These are phyloP conservation scores for Crioceris asparagi DNA, from an alignment of 2,888 invertebrate species.

Conservation along the genomic window DNA sequence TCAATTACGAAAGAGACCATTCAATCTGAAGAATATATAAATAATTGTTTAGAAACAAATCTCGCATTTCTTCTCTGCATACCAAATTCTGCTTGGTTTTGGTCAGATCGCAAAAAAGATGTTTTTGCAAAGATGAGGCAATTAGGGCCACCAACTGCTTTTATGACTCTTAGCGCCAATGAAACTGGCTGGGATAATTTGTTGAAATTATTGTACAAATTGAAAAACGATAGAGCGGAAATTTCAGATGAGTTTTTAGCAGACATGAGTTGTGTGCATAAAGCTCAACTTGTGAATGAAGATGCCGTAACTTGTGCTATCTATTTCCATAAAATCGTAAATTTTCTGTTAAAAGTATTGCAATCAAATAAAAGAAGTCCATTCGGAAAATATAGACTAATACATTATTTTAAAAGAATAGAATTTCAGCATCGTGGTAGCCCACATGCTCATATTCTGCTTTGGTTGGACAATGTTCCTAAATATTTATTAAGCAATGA, in stretches of 20 bases:
- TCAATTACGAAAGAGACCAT: conserved; percentile 3
- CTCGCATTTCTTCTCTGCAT: conserved; percentile 6
- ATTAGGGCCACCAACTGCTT: not conserved
- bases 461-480: conserved; percentile 5
- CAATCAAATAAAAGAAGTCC: conserved; percentile 24
- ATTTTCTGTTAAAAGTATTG: conserved; percentile 22
- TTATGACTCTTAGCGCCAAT: not conserved
- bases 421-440: too few relatives aligned
- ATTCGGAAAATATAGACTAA: conserved; percentile 26
- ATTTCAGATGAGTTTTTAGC: not conserved
- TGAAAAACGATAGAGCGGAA: conserved; percentile 1
- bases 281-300: conserved; percentile 1
- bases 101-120: conserved; percentile 7
- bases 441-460: conserved; percentile 4
- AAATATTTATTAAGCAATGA: not conserved
- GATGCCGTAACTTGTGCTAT: too few relatives aligned
- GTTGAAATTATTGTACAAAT: conserved; percentile 2
- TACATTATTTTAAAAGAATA: conserved; percentile 24
- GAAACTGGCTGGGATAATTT: not conserved
- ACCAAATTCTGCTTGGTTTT: conserved; percentile 6
- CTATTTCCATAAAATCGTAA: conserved; percentile 28
- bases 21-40: conserved; percentile 2
- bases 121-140: not conserved
- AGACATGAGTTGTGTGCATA: not conserved
- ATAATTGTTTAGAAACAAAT: conserved; percentile 6